Evolutionary conservation across 2,888 invertebrate species (phyloP).

Genomic region (Adelognathus sp.): DNA sequence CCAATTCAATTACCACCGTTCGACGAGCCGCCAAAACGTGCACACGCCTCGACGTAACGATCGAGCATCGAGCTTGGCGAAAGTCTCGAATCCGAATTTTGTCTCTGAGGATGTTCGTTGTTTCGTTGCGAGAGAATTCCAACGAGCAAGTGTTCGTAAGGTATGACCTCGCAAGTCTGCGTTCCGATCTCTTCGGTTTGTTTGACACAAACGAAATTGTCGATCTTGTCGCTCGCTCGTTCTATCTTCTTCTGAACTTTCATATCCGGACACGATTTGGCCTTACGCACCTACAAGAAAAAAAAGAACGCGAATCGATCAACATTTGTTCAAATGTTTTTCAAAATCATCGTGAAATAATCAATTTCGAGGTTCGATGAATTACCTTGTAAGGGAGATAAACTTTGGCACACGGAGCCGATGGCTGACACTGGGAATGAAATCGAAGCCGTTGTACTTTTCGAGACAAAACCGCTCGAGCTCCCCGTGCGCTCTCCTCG

Average conservation of each 20-base stretch:
- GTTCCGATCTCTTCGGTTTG: slow-evolving; percentile 79
- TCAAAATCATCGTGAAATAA: background rate
- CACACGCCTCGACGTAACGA: slow-evolving; percentile 82
- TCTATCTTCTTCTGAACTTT: slow-evolving; percentile 73
- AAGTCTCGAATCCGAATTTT: slow-evolving; percentile 76
- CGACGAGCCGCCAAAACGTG: slow-evolving; percentile 67
- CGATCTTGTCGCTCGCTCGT: slow-evolving; percentile 60
- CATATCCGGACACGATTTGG: slow-evolving; percentile 87
- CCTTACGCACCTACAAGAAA: slow-evolving; percentile 82
- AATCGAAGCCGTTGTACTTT: slow-evolving; percentile 84
- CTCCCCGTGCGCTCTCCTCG: slow-evolving; percentile 63
- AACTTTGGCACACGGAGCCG: slow-evolving; percentile 58
- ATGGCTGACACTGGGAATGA: slow-evolving; percentile 85
- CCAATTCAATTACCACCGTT: slow-evolving; percentile 61
- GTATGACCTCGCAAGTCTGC: slow-evolving; percentile 88
- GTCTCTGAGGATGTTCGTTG: slow-evolving; percentile 65
- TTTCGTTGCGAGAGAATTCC: slow-evolving; percentile 82
- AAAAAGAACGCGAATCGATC: slow-evolving; percentile 50
- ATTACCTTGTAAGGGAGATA: slow-evolving; percentile 64
- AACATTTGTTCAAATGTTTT: background rate
- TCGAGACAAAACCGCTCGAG: slow-evolving; percentile 81
- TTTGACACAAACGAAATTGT: slow-evolving; percentile 56
- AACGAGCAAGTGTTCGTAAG: slow-evolving; percentile 90
- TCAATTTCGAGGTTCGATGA: background rate
- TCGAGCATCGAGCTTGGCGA: slow-evolving; percentile 86